Percentiles rank a stretch among this genome's conserved stretches.
phyloP scores from a whole-genome alignment of 2,113 vertebrate species.

The Istiophorus platypterus region DNA sequence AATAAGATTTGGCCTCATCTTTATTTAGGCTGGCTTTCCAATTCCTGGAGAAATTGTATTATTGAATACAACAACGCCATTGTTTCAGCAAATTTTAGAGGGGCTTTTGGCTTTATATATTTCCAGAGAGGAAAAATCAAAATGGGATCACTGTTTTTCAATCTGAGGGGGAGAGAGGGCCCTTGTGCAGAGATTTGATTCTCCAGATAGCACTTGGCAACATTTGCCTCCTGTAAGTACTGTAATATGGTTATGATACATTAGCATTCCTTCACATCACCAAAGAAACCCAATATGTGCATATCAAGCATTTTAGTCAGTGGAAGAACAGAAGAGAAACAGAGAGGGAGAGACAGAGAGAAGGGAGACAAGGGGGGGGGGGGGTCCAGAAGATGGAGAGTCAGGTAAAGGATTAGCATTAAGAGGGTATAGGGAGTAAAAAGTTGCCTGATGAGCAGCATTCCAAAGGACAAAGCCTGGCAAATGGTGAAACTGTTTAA shows the following conservation, averaged over 20 bases:
- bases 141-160: constrained; percentile 45
- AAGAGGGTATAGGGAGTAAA: constrained; percentile 42
- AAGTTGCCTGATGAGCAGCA: constrained; percentile 44
- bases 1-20: constrained; percentile 62
- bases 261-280: constrained; percentile 73
- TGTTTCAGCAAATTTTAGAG: constrained; percentile 59
- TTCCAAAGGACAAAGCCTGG: constrained; percentile 57
- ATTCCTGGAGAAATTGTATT: constrained; percentile 65
- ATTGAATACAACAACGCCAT: constrained; percentile 66
- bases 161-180: constrained; percentile 42
- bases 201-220: constrained; percentile 72
- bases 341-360: constrained; percentile 5
- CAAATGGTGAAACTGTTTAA: constrained; percentile 54
- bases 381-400: constrained; percentile 48
- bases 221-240: constrained; percentile 57
- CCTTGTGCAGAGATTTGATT: constrained; percentile 68
- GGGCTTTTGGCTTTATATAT: constrained; percentile 52
- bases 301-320: constrained; percentile 59
- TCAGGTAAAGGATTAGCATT: constrained; percentile 67
- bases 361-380: constrained; percentile 6
- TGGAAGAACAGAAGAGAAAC: constrained; percentile 20
- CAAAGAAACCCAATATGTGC: constrained; percentile 70
- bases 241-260: constrained; percentile 72
- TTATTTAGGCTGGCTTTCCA: constrained; percentile 58
- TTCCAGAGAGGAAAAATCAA: constrained; percentile 59